Base-by-base conservation (phyloP, 2,888 invertebrate genomes). In the Diachrysia chrysitis region DNA sequence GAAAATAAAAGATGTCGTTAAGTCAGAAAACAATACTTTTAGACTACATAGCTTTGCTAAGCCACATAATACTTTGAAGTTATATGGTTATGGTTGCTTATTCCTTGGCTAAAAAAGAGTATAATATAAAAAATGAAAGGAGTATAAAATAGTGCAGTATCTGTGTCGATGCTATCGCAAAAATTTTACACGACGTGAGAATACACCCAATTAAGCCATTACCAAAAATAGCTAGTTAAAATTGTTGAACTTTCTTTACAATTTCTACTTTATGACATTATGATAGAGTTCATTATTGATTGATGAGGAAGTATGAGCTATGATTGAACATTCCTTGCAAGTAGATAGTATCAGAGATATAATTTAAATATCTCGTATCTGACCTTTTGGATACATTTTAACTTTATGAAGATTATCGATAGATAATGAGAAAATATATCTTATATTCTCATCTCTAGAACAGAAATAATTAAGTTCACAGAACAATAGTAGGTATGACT, bases 101-200 rank as follows among this genome's bases (percentile, higher is more conserved):
- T 63, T 10, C 14, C 46, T 42, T 21, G 19, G 16, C 10, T 16
- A 17, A 0, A 7, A 58, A 0, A 0, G 7, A 58, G n/a, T 60
- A 42, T 60, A 60, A 56, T 63, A 59, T 77, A 46, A 73, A 61
- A 54, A 54, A 54, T 25, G 54, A 61, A 61, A 54, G 58, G 48
- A 71, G 46, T 37, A 23, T 73, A 67, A 67, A 78, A 64, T 35
- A 73, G 60, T 58, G 62, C 63, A 57, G 61, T 70, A 76, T 79
- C 69, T 63, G 63, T 51, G 54, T 69, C 61, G 83, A 82, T 79
- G 69, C 35, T 74, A 83, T 85, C 82, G 74, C 73, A 55, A 74
- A 81, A 69, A 79, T 68, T 67, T 81, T 81, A 83, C 80, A 71
- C 69, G 78, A 75, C 82, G 79, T 86, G 88, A 74, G 86, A 89